Percentiles rank a stretch among this genome's conserved stretches.
phyloP scores from a whole-genome alignment of 2,888 invertebrate species.

The Priocnemis perturbator region DNA sequence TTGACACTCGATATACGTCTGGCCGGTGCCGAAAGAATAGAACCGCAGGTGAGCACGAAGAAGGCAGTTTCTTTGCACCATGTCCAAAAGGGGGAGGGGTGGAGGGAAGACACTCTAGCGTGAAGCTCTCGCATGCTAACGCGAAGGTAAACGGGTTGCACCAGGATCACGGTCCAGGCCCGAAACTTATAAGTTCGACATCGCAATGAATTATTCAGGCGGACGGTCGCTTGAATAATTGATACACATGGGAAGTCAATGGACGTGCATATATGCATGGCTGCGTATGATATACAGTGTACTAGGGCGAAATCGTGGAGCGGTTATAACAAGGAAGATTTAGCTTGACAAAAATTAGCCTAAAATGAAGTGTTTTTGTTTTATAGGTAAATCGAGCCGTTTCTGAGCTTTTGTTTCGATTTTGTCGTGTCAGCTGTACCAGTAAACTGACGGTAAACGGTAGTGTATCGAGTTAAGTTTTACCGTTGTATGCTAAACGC shows the following conservation, averaged over 20 bases:
- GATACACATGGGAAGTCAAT: constrained; percentile 61
- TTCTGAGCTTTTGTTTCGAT: too few species aligned
- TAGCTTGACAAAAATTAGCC: too few species aligned
- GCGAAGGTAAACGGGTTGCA: constrained; percentile 52
- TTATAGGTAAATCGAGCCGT: too few species aligned
- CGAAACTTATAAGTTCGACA: constrained; percentile 56
- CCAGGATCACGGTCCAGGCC: constrained; percentile 38
- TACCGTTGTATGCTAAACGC: too few species aligned
- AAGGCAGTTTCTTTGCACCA: constrained; percentile 26
- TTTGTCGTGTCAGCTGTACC: too few species aligned
- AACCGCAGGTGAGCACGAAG: constrained; percentile 33
- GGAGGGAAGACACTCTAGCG: constrained; percentile 1
- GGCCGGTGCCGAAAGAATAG: constrained; percentile 26
- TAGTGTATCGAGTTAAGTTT: too few species aligned
- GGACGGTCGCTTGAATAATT: constrained; percentile 64
- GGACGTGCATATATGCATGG: constrained; percentile 21
- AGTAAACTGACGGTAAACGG: too few species aligned
- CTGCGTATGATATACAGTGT: not conserved
- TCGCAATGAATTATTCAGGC: constrained; percentile 64
- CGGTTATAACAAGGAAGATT: too few species aligned
- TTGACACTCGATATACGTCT: constrained; percentile 27
- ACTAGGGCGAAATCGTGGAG: too few species aligned
- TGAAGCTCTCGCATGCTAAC: constrained; percentile 2
- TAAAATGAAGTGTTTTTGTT: too few species aligned
- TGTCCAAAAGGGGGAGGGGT: not conserved